A percentile compares a stretch with the other conserved stretches of the same genome.
phyloP scores from a whole-genome alignment of 2,888 invertebrate species.

The Leptogaster cylindrica region DNA sequence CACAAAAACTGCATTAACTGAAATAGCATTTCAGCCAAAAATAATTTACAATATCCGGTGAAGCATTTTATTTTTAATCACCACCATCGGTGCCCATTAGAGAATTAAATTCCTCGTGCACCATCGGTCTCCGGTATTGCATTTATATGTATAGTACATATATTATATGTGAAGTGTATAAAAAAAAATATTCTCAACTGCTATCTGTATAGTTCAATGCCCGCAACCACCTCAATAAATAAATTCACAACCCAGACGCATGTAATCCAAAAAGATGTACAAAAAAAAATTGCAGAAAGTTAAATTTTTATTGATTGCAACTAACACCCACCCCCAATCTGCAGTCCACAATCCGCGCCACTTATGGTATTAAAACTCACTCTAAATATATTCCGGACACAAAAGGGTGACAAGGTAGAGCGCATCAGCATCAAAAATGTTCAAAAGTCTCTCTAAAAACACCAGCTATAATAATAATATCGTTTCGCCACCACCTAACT shows the following conservation, averaged over 20 bases:
- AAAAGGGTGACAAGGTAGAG: constrained; percentile 35
- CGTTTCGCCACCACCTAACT: not conserved
- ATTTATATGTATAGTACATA: too few species aligned
- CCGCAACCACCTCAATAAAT: constrained; percentile 32
- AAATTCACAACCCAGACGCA: constrained; percentile 33
- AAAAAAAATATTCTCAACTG: constrained; percentile 3
- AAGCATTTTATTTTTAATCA: constrained; percentile 10
- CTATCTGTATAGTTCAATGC: constrained; percentile 22
- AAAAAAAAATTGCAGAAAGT: constrained; percentile 23
- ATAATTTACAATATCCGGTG: constrained; percentile 4
- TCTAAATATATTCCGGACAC: constrained; percentile 15
- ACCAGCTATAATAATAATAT: constrained; percentile 26
- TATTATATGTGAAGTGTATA: too few species aligned
- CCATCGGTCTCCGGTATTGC: not conserved
- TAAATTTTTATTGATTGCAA: constrained; percentile 36
- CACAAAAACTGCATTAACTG: too few species aligned
- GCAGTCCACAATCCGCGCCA: too few species aligned
- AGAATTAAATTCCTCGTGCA: constrained; percentile 28
- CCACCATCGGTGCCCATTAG: constrained; percentile 16
- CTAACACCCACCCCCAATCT: constrained; percentile 26
- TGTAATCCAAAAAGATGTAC: constrained; percentile 24
- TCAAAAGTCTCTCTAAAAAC: constrained; percentile 7
- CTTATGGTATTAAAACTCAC: constrained; percentile 34
- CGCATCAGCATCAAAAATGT: constrained; percentile 31
- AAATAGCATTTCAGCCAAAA: too few species aligned